These are phyloP conservation scores for Mystacornis crossleyi DNA, from an alignment of 2,113 vertebrate species.

Conservation along the genomic window DNA sequence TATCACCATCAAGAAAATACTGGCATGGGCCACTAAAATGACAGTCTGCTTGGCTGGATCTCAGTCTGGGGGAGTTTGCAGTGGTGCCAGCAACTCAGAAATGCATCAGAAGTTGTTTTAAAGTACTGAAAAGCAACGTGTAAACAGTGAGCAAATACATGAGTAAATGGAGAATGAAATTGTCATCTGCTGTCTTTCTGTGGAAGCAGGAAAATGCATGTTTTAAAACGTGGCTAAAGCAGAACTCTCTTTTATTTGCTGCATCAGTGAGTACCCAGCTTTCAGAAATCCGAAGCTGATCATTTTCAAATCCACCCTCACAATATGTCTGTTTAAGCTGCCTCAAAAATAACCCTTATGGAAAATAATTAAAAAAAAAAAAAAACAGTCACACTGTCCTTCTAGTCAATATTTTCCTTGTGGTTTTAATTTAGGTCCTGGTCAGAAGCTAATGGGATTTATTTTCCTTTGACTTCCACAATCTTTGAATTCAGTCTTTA, in stretches of 20 bases:
- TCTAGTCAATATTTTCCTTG: neutral
- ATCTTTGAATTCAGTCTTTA: neutral
- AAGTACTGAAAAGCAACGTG: neutral
- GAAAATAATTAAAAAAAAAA: neutral
- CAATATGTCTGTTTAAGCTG: neutral
- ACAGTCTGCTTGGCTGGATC: neutral
- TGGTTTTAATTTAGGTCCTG: neutral
- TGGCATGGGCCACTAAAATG: neutral
- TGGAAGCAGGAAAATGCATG: neutral
- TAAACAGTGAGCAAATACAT: neutral
- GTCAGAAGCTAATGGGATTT: neutral
- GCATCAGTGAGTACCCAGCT: neutral
- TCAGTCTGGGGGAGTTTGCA: neutral
- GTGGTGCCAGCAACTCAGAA: neutral
- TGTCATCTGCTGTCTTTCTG: neutral
- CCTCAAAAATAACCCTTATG: neutral
- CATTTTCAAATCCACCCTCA: neutral
- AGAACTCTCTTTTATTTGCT: neutral
- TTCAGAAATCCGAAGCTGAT: neutral
- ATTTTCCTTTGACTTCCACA: neutral
- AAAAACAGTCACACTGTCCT: neutral
- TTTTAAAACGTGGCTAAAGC: neutral
- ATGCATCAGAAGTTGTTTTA: neutral
- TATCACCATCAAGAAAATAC: neutral
- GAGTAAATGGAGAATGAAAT: conserved; percentile 1